Conservation (phyloP, 2,113 vertebrate genomes). For the Perca schrenkii region DNA sequence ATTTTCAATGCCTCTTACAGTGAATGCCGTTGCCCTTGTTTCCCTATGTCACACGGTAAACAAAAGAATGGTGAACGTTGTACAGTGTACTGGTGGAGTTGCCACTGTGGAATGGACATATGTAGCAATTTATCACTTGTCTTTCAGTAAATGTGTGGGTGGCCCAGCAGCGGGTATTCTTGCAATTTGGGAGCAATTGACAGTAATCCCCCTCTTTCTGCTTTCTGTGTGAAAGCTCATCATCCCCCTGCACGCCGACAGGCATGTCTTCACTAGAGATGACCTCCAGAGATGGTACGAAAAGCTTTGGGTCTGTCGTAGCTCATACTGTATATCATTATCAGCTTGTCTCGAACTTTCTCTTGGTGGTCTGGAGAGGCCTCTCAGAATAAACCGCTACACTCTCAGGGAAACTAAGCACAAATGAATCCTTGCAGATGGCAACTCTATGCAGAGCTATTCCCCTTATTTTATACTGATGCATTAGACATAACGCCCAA, state of each 20-base stretch:
- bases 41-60: slow-evolving; percentile 32
- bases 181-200: slow-evolving; percentile 83
- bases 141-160: slow-evolving; percentile 79
- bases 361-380: slow-evolving; percentile 51
- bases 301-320: slow-evolving; percentile 26
- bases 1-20: slow-evolving; percentile 26
- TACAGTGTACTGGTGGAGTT: slow-evolving; percentile 40
- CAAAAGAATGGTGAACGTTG: slow-evolving; percentile 36
- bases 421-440: not conserved
- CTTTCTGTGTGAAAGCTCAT: slow-evolving; percentile 64
- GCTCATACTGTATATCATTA: slow-evolving; percentile 59
- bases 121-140: slow-evolving; percentile 79
- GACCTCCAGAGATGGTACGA: slow-evolving; percentile 48
- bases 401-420: slow-evolving; percentile 16
- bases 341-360: slow-evolving; percentile 31
- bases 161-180: slow-evolving; percentile 77
- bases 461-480: not conserved
- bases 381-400: slow-evolving; percentile 12
- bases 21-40: slow-evolving; percentile 34
- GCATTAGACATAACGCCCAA: not conserved
- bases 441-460: not conserved
- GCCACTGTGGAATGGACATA: slow-evolving; percentile 76
- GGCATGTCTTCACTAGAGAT: slow-evolving; percentile 60
- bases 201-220: slow-evolving; percentile 79
- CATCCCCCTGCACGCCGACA: slow-evolving; percentile 50